Percentiles rank a stretch among this genome's conserved stretches.
Conservation (phyloP, 2,113 vertebrate genomes). For the Coregonus clupeaformis region DNA sequence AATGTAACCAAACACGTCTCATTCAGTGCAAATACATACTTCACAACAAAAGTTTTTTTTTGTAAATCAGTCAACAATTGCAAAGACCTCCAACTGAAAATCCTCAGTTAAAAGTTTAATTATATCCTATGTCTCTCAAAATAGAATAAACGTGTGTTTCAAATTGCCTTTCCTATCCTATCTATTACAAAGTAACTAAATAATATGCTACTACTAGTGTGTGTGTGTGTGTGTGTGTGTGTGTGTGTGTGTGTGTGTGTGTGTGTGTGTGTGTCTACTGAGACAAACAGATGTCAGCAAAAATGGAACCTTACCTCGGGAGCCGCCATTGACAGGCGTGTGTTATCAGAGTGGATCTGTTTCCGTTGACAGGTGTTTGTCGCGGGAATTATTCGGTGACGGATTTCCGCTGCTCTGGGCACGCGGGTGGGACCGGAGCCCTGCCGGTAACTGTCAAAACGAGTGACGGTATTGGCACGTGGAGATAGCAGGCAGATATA, state of each 20-base stretch:
- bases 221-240: not conserved
- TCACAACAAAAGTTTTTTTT: too few relatives aligned
- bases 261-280: too few relatives aligned
- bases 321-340: conserved; percentile 16
- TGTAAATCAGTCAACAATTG: too few relatives aligned
- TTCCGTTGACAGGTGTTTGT: conserved; percentile 34
- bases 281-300: conserved; percentile 2
- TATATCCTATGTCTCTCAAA: too few relatives aligned
- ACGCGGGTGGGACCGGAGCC: conserved; percentile 10
- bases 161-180: too few relatives aligned
- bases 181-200: too few relatives aligned
- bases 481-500: conserved; percentile 11
- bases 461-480: not conserved
- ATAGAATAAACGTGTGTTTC: too few relatives aligned
- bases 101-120: too few relatives aligned
- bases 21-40: too few relatives aligned
- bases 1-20: too few relatives aligned
- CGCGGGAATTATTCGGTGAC: conserved; percentile 20
- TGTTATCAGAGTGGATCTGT: conserved; percentile 11
- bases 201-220: not conserved
- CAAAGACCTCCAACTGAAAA: too few relatives aligned
- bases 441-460: not conserved
- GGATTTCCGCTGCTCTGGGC: conserved; percentile 18
- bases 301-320: not conserved
- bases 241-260: not conserved